Evolutionary conservation across 2,113 vertebrate species (phyloP).

Genomic region (Hydropotes inermis): DNA sequence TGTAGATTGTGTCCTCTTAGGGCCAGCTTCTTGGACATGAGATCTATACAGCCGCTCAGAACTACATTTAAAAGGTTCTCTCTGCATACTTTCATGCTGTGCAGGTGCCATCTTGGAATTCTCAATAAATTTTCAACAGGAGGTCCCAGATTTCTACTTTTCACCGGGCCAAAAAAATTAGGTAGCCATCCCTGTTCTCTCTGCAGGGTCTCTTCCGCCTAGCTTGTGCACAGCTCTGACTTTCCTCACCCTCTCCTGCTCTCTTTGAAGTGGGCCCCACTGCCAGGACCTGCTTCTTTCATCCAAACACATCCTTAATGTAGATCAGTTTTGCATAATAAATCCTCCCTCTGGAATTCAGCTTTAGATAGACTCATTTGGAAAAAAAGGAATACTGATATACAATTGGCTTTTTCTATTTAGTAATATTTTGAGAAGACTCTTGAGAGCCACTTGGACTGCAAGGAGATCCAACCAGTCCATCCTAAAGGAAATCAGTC

Average conservation of each 20-base stretch:
- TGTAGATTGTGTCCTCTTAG: background rate
- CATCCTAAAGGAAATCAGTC: background rate
- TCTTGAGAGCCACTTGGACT: background rate
- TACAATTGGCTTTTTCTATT: background rate
- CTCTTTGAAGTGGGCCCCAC: background rate
- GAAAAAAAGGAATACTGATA: background rate
- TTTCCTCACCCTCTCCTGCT: background rate
- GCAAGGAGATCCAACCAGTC: background rate
- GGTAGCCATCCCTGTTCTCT: background rate
- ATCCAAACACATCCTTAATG: background rate
- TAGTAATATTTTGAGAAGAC: background rate
- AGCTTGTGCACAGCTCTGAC: background rate
- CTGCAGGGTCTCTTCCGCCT: background rate
- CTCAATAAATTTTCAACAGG: background rate
- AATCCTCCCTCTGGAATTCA: background rate
- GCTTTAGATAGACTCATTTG: background rate
- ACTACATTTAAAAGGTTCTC: background rate
- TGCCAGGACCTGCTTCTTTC: background rate
- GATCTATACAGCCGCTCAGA: accelerated
- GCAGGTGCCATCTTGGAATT: background rate
- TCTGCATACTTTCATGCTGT: background rate
- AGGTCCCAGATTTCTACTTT: background rate
- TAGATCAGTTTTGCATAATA: background rate
- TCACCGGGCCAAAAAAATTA: background rate
- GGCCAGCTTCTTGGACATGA: background rate